Percentiles rank a stretch among this genome's conserved stretches.
These are phyloP conservation scores for Chalcosyrphus nemorum DNA, from an alignment of 2,888 invertebrate species.

Conservation along the genomic window DNA sequence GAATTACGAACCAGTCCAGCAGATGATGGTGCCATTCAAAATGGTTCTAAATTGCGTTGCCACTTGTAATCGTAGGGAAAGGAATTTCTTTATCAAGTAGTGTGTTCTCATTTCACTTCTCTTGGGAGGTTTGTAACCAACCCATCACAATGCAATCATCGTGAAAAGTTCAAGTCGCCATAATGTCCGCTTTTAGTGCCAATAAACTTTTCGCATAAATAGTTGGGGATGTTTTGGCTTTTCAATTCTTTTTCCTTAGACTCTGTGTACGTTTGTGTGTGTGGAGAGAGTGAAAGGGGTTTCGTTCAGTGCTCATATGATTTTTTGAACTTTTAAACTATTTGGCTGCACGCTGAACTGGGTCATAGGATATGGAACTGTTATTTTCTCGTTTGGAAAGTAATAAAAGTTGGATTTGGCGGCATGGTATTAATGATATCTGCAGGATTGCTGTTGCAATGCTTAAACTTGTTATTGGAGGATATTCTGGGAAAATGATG, in stretches of 20 bases:
- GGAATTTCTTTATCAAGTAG: neutral
- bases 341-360: slow-evolving; percentile 36
- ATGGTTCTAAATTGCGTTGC: neutral
- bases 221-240: slow-evolving; percentile 10
- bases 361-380: slow-evolving; percentile 42
- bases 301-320: neutral
- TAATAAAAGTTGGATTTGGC: slow-evolving; percentile 53
- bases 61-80: neutral
- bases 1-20: neutral
- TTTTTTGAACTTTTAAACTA: slow-evolving; percentile 33
- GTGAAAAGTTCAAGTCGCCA: slow-evolving; percentile 31
- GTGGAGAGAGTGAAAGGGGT: neutral
- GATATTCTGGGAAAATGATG: too few relatives aligned
- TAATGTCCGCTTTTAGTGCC: slow-evolving; percentile 35
- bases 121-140: neutral
- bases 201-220: slow-evolving; percentile 43
- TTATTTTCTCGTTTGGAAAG: slow-evolving; percentile 34
- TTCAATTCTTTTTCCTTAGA: neutral
- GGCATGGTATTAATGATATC: slow-evolving; percentile 22
- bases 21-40: neutral
- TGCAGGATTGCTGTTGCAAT: too few relatives aligned
- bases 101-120: neutral
- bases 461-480: too few relatives aligned
- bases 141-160: slow-evolving; percentile 26
- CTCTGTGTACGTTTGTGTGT: too few relatives aligned